Evolutionary conservation across 2,797 vertebrate species (phyloP).

Genomic region (Petrocephalus schoutedeni): DNA sequence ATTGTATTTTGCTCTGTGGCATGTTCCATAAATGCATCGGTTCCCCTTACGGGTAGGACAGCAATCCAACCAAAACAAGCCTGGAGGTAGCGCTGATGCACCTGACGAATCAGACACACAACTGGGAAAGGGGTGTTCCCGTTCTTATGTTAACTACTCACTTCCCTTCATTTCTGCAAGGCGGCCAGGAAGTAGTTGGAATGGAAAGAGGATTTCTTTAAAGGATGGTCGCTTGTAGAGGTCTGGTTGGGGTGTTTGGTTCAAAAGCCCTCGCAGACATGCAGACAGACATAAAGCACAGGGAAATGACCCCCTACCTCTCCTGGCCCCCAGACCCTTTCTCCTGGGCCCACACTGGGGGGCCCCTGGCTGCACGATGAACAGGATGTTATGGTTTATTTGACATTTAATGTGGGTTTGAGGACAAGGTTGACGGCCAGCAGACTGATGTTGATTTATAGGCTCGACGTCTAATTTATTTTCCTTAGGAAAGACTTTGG

Average conservation of each 20-base stretch:
- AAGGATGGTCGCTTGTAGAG: constrained; percentile 54
- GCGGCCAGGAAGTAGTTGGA: constrained; percentile 71
- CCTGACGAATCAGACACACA: constrained; percentile 76
- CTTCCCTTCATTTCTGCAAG: constrained; percentile 64
- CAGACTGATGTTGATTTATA: constrained; percentile 58
- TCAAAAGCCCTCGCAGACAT: constrained; percentile 55
- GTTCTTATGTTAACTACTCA: constrained; percentile 60
- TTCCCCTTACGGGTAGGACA: constrained; percentile 61
- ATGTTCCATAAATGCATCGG: constrained; percentile 61
- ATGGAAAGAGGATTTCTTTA: constrained; percentile 64
- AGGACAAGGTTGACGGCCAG: constrained; percentile 56
- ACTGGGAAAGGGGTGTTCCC: constrained; percentile 70
- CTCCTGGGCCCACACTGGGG: constrained; percentile 35
- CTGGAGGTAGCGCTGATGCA: constrained; percentile 69
- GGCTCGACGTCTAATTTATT: constrained; percentile 49
- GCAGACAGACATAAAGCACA: constrained; percentile 27
- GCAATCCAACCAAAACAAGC: constrained; percentile 70
- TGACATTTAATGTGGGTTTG: constrained; percentile 50
- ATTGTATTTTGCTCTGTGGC: constrained; percentile 44
- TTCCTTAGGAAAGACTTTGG: constrained; percentile 62
- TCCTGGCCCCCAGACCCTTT: constrained; percentile 13
- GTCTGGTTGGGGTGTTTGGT: constrained; percentile 46
- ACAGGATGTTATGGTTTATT: constrained; percentile 68
- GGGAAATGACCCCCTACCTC: constrained; percentile 33
- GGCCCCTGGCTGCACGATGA: constrained; percentile 53